Conservation (phyloP, 2,113 vertebrate species). For the Pachycephala philippinensis region DNA sequence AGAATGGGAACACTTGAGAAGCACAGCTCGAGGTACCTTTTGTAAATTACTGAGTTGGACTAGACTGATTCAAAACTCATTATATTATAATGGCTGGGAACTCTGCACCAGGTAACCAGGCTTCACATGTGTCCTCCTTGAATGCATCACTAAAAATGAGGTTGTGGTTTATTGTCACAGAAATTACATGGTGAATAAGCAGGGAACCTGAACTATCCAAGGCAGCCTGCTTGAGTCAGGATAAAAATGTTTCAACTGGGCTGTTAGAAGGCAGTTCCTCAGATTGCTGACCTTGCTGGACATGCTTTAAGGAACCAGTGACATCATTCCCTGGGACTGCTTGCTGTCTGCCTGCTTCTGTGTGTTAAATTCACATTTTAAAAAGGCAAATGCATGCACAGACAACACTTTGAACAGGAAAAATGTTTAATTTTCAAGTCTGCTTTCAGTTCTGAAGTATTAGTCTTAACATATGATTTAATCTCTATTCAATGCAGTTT, state of each 20-base stretch:
- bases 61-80: neutral
- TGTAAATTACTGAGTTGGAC: neutral
- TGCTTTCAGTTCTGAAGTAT: neutral
- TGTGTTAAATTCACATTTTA: neutral
- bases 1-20: neutral
- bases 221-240: neutral
- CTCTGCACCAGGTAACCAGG: neutral
- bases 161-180: neutral
- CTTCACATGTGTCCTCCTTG: neutral
- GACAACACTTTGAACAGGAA: neutral
- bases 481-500: neutral
- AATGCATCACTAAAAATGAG: neutral
- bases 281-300: neutral
- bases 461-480: neutral
- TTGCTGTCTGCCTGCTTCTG: neutral
- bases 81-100: neutral
- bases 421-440: neutral
- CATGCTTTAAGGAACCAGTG: neutral
- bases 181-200: neutral
- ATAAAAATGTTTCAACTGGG: neutral
- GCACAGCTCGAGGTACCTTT: neutral
- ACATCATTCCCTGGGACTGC: neutral
- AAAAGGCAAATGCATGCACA: neutral
- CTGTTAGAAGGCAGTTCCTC: neutral
- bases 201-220: neutral